Percentiles rank a stretch among this genome's conserved stretches.
phyloP scores from a whole-genome alignment of 1,140 invertebrate species.

The Meloidogyne hapla region DNA sequence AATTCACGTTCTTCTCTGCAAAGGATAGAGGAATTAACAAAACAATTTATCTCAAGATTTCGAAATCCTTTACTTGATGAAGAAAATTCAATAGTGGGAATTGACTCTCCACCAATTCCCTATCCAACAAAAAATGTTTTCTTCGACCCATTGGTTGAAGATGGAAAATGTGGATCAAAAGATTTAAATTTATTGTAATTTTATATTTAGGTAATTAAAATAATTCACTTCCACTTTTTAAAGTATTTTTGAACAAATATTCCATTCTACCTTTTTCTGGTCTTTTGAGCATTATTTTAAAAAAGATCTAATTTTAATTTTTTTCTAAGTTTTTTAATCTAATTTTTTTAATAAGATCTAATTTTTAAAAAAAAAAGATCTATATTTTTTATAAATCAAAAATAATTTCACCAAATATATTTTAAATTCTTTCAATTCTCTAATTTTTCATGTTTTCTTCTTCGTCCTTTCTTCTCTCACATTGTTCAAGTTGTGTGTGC shows the following conservation, averaged over 20 bases:
- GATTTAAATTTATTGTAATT: background rate
- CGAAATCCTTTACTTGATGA: background rate
- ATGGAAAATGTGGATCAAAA: background rate
- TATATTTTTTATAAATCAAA: background rate
- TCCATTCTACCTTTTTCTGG: background rate
- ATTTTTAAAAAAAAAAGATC: too few relatives aligned
- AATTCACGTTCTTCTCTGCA: conserved; percentile 50
- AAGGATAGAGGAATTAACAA: conserved; percentile 36
- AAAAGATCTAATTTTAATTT: too few relatives aligned
- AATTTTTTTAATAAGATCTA: too few relatives aligned
- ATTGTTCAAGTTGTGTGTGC: background rate
- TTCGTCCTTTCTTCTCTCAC: background rate
- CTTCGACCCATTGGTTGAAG: background rate
- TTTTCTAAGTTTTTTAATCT: too few relatives aligned
- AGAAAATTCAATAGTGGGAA: background rate
- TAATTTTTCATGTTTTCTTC: background rate
- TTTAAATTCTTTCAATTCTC: background rate
- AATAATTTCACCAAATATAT: background rate
- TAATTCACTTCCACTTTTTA: conserved; percentile 4
- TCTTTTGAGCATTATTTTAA: background rate
- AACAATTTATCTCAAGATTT: conserved; percentile 31
- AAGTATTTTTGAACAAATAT: background rate
- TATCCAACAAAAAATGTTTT: background rate
- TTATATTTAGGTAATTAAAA: background rate
- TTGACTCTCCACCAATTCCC: background rate